These are phyloP conservation scores for Vollenhovia emeryi DNA, from an alignment of 1,140 invertebrate species.

Conservation along the genomic window DNA sequence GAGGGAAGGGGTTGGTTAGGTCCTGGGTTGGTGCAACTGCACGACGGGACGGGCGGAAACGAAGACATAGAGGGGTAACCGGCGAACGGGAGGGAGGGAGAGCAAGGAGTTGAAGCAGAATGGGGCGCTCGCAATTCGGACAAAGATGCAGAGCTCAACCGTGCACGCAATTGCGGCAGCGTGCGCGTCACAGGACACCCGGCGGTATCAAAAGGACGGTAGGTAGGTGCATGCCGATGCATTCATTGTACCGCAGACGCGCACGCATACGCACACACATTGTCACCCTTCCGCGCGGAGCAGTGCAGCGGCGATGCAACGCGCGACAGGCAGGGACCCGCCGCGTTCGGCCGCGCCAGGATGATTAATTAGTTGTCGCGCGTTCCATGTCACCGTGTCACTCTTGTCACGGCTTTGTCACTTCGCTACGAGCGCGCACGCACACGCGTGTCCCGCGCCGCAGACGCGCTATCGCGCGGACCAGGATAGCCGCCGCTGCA, in stretches of 20 bases:
- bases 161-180: conserved; percentile 48
- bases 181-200: conserved; percentile 40
- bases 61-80: conserved; percentile 34
- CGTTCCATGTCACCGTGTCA: conserved; percentile 85
- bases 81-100: neutral
- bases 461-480: conserved; percentile 42
- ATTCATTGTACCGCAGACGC: conserved; percentile 78
- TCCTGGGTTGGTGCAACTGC: neutral
- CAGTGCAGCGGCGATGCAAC: conserved; percentile 18
- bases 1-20: neutral
- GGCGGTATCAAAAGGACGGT: conserved; percentile 74
- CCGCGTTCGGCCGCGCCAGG: conserved; percentile 77
- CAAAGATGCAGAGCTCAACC: conserved; percentile 19
- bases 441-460: conserved; percentile 29
- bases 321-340: conserved; percentile 29
- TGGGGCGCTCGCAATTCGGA: conserved; percentile 56
- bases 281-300: neutral
- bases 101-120: neutral
- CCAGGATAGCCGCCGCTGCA: conserved; percentile 34
- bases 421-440: conserved; percentile 80
- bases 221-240: conserved; percentile 76
- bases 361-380: conserved; percentile 86
- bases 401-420: conserved; percentile 85
- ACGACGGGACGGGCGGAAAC: neutral
- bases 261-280: neutral